Conservation (phyloP, 2,797 vertebrate genomes). For the Gadopsis marmoratus region DNA sequence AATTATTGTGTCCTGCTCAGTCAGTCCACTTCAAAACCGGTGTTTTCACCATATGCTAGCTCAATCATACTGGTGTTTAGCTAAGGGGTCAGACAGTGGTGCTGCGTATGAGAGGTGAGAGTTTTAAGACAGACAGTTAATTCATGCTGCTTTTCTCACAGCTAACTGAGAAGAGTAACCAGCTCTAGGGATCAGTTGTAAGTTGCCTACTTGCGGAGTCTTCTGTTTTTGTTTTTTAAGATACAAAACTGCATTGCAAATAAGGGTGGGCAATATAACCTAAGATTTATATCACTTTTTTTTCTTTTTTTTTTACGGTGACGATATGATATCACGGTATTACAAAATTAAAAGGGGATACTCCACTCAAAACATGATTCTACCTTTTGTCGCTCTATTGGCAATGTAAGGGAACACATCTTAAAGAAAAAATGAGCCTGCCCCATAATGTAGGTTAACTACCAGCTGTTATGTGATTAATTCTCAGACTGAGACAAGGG, state of each 20-base stretch:
- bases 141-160: not conserved
- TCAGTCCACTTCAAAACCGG: not conserved
- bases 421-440: too few relatives aligned
- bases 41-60: conserved; percentile 34
- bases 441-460: too few relatives aligned
- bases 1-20: conserved; percentile 27
- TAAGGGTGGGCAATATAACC: too few relatives aligned
- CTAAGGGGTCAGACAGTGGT: conserved; percentile 21
- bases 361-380: too few relatives aligned
- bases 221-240: not conserved
- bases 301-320: too few relatives aligned
- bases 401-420: too few relatives aligned
- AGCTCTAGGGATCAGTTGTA: not conserved
- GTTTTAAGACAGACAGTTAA: conserved; percentile 19
- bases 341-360: too few relatives aligned
- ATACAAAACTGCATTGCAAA: not conserved
- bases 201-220: not conserved
- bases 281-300: too few relatives aligned
- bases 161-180: not conserved
- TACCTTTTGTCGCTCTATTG: too few relatives aligned
- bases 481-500: too few relatives aligned
- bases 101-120: conserved; percentile 22
- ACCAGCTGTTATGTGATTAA: too few relatives aligned
- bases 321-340: too few relatives aligned
- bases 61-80: conserved; percentile 45